A percentile compares a stretch with the other conserved stretches of the same genome.
phyloP scores from a whole-genome alignment of 64 coral and sea anemone species.

The Trachythela sp. region DNA sequence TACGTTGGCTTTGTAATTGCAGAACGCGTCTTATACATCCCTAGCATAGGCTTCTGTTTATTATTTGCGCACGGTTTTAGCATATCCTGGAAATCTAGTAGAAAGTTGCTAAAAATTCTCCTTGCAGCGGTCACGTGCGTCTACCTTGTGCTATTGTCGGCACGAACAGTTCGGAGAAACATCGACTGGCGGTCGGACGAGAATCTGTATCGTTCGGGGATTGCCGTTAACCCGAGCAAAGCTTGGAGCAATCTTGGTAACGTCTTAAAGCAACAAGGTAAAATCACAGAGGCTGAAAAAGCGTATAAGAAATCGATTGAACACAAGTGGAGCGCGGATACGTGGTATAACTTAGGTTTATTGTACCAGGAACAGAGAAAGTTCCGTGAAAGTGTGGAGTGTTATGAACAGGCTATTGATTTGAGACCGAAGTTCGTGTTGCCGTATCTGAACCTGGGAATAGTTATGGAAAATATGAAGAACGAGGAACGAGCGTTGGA shows the following conservation, averaged over 20 bases:
- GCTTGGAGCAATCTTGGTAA: constrained; percentile 1
- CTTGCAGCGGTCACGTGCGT: neutral
- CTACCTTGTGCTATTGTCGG: neutral
- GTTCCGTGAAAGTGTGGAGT: neutral
- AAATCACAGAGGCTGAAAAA: neutral
- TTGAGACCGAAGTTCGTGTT: neutral
- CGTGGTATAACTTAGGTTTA: neutral
- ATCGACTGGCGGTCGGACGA: neutral
- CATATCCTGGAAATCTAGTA: constrained; percentile 30
- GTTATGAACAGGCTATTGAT: neutral
- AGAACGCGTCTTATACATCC: constrained; percentile 78
- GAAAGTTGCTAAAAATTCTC: neutral
- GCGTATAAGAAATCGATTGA: neutral
- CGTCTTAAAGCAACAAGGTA: neutral
- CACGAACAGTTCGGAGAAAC: neutral
- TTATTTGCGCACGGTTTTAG: constrained; percentile 58
- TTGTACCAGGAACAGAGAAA: neutral
- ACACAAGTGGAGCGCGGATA: neutral
- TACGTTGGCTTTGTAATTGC: constrained; percentile 87
- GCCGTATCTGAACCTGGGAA: neutral
- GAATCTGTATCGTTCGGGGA: neutral
- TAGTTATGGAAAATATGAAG: neutral
- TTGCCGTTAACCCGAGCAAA: neutral
- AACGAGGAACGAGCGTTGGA: neutral
- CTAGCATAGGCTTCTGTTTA: constrained; percentile 80